phyloP scores from a whole-genome alignment of 2,888 invertebrate species.

The Molanna angustata region DNA sequence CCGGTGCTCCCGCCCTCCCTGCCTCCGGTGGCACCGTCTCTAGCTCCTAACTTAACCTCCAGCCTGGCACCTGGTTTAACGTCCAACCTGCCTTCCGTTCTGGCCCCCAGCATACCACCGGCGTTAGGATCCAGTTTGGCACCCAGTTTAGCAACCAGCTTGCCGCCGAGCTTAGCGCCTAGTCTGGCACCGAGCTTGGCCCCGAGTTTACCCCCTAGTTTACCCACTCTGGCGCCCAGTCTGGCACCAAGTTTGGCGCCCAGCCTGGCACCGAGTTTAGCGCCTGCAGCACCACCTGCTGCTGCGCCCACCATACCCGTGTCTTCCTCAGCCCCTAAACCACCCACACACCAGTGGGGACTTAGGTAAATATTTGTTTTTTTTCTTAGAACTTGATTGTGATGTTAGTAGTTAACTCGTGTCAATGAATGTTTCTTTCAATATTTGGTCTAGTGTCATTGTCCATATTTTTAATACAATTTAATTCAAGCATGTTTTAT shows the following conservation, averaged over 20 bases:
- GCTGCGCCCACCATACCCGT: slow-evolving; percentile 33
- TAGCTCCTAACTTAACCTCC: slow-evolving; percentile 46
- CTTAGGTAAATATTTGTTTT: slow-evolving; percentile 47
- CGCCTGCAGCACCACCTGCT: slow-evolving; percentile 51
- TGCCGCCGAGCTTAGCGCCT: slow-evolving; percentile 41
- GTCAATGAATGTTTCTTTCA: too few relatives aligned
- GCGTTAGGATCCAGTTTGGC: slow-evolving; percentile 41
- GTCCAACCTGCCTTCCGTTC: slow-evolving; percentile 53
- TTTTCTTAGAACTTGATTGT: too few relatives aligned
- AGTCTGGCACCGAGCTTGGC: slow-evolving; percentile 44
- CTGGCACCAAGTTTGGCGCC: slow-evolving; percentile 46
- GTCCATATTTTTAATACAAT: too few relatives aligned
- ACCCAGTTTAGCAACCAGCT: slow-evolving; percentile 50
- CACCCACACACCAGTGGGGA: slow-evolving; percentile 55
- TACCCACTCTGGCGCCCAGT: slow-evolving; percentile 46
- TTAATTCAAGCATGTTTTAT: too few relatives aligned
- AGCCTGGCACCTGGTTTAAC: slow-evolving; percentile 48
- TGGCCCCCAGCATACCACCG: slow-evolving; percentile 48
- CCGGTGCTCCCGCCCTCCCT: slow-evolving; percentile 43
- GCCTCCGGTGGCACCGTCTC: slow-evolving; percentile 35
- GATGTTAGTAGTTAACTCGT: too few relatives aligned
- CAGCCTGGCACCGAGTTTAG: slow-evolving; percentile 53
- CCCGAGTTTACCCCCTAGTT: slow-evolving; percentile 30
- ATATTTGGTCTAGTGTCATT: too few relatives aligned
- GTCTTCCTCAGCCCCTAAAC: slow-evolving; percentile 46